Evolutionary conservation across 2,888 invertebrate species (phyloP).

Genomic region (Phengaris arion): DNA sequence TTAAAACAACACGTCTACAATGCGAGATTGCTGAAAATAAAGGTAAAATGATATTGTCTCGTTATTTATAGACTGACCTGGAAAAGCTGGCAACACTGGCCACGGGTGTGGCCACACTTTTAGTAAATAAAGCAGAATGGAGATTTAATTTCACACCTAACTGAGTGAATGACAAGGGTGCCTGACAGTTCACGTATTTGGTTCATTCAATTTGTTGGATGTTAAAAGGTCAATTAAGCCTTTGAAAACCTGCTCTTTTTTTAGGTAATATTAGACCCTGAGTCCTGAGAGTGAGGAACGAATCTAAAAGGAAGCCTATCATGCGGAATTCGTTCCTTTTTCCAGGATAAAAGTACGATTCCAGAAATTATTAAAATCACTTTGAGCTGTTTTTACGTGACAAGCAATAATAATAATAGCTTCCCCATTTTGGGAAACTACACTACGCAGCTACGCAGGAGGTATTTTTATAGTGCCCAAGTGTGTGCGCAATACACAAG

Average conservation of each 20-base stretch:
- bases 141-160: slow-evolving; percentile 34
- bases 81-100: neutral
- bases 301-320: neutral
- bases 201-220: slow-evolving; percentile 40
- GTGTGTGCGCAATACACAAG: too few species aligned
- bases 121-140: slow-evolving; percentile 31
- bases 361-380: too few species aligned
- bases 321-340: neutral
- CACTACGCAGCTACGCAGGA: too few species aligned
- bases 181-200: slow-evolving; percentile 44
- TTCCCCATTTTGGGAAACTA: too few species aligned
- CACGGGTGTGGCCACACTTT: slow-evolving; percentile 21
- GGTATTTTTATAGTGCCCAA: too few species aligned
- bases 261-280: neutral
- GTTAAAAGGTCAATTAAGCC: slow-evolving; percentile 16
- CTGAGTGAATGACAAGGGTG: slow-evolving; percentile 29
- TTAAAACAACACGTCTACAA: neutral
- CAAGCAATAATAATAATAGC: too few species aligned
- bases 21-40: neutral
- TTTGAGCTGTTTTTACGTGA: too few species aligned
- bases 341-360: neutral
- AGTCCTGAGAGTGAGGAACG: too few species aligned
- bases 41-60: neutral
- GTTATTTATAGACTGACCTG: slow-evolving; percentile 1
- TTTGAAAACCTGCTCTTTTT: neutral